Conservation (phyloP, 2,797 vertebrate genomes). For the Characodon lateralis region DNA sequence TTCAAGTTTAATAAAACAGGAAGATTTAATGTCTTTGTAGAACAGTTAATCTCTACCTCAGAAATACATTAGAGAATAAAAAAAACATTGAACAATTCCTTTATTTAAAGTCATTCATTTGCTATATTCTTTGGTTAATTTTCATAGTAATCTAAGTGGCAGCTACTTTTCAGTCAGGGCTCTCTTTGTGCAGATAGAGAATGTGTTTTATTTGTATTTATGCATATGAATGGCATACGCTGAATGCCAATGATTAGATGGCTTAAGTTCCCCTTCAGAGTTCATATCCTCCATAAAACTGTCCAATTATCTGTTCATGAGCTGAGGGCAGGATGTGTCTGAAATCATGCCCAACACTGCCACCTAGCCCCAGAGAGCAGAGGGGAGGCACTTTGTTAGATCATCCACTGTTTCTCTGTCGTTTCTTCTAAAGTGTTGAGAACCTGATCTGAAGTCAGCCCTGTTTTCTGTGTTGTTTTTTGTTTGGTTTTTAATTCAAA, state of each 20-base stretch:
- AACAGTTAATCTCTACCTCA: slow-evolving; percentile 60
- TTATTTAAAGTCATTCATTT: slow-evolving; percentile 69
- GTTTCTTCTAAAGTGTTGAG: slow-evolving; percentile 1
- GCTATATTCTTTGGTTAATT: slow-evolving; percentile 68
- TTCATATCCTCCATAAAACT: slow-evolving; percentile 82
- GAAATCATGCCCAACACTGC: slow-evolving; percentile 81
- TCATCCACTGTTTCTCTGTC: slow-evolving; percentile 40
- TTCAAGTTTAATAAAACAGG: slow-evolving; percentile 28
- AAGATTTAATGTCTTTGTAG: slow-evolving; percentile 38
- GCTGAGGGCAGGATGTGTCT: slow-evolving; percentile 65
- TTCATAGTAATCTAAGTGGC: slow-evolving; percentile 45
- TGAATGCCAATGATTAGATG: slow-evolving; percentile 81
- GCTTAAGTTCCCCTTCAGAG: slow-evolving; percentile 81
- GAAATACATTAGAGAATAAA: slow-evolving; percentile 18
- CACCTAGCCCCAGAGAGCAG: slow-evolving; percentile 73
- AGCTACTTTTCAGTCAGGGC: slow-evolving; percentile 63
- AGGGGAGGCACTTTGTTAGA: slow-evolving; percentile 30
- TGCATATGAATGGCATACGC: slow-evolving; percentile 79
- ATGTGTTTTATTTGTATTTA: slow-evolving; percentile 81
- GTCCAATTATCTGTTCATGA: slow-evolving; percentile 80
- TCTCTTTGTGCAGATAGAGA: slow-evolving; percentile 66
- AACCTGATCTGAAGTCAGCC: slow-evolving; percentile 33
- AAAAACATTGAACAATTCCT: slow-evolving; percentile 45
- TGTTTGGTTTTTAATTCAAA: slow-evolving; percentile 25
- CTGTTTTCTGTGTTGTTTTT: slow-evolving; percentile 5